Evolutionary conservation across 2,888 invertebrate genomes (phyloP).

Genomic region (Cristatella mucedo): DNA sequence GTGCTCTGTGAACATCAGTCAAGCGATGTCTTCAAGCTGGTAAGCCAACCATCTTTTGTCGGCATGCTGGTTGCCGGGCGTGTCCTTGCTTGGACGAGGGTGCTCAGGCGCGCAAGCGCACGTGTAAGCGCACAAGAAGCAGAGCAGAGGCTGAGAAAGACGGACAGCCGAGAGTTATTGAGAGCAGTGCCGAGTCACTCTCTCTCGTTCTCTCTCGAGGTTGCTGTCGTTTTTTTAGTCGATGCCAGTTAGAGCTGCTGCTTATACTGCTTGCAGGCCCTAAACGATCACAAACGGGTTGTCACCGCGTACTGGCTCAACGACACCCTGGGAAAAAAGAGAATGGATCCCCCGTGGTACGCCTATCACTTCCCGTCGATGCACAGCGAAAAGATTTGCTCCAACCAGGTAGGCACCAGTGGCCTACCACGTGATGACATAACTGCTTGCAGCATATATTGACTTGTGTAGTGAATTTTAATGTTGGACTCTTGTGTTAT

Average conservation of each 20-base stretch:
- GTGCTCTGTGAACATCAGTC: constrained; percentile 76
- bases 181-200: too few relatives aligned
- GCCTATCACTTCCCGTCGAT: constrained; percentile 68
- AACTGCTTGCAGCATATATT: too few relatives aligned
- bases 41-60: too few relatives aligned
- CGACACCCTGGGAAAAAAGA: constrained; percentile 69
- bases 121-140: too few relatives aligned
- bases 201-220: too few relatives aligned
- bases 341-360: constrained; percentile 78
- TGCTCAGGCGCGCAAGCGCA: too few relatives aligned
- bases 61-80: too few relatives aligned
- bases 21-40: constrained; percentile 75
- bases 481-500: too few relatives aligned
- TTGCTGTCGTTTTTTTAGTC: too few relatives aligned
- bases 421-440: too few relatives aligned
- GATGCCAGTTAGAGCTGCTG: neutral
- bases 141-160: neutral
- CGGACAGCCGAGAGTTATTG: neutral
- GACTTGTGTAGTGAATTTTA: too few relatives aligned
- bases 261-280: constrained; percentile 37
- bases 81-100: too few relatives aligned
- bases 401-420: constrained; percentile 41
- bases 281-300: constrained; percentile 52
- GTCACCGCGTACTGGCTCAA: constrained; percentile 77
- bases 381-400: constrained; percentile 36